Conservation (phyloP, 2,797 vertebrate species). For the Halcyon chelicuti region DNA sequence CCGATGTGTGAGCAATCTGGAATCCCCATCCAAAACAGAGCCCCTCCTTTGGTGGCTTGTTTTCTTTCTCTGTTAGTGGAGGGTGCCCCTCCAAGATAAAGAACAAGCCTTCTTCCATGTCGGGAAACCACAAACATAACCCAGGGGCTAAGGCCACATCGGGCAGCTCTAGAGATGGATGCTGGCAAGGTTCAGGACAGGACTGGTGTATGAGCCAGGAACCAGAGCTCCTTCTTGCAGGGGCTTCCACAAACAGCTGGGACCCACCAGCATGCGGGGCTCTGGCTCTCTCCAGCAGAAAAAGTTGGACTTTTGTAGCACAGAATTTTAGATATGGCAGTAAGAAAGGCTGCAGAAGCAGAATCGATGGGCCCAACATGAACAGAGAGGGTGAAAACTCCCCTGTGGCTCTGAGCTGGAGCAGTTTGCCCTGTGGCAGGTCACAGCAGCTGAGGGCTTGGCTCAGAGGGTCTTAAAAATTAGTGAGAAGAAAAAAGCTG, state of each 20-base stretch:
- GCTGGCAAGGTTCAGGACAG: not conserved
- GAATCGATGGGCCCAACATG: not conserved
- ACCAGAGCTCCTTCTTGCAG: not conserved
- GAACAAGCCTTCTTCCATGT: not conserved
- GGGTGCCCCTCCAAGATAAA: constrained; percentile 16
- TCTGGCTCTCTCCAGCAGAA: not conserved
- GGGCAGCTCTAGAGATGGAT: not conserved
- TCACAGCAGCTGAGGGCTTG: not conserved
- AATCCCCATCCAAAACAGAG: constrained; percentile 61
- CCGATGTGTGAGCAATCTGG: constrained; percentile 75
- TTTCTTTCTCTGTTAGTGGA: not conserved
- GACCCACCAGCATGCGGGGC: not conserved
- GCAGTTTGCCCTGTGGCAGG: not conserved
- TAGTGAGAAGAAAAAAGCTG: not conserved
- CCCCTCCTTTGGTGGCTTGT: constrained; percentile 26
- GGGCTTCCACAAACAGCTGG: not conserved
- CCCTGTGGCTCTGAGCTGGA: not conserved
- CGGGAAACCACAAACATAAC: not conserved
- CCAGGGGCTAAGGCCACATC: fast-evolving
- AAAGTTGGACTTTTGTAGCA: not conserved
- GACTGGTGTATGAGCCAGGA: not conserved
- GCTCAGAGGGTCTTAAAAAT: not conserved
- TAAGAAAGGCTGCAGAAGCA: not conserved
- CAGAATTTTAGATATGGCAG: not conserved
- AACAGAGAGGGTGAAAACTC: not conserved